Base-by-base conservation (phyloP, 2,888 invertebrate genomes). In the Phaedon cochleariae region DNA sequence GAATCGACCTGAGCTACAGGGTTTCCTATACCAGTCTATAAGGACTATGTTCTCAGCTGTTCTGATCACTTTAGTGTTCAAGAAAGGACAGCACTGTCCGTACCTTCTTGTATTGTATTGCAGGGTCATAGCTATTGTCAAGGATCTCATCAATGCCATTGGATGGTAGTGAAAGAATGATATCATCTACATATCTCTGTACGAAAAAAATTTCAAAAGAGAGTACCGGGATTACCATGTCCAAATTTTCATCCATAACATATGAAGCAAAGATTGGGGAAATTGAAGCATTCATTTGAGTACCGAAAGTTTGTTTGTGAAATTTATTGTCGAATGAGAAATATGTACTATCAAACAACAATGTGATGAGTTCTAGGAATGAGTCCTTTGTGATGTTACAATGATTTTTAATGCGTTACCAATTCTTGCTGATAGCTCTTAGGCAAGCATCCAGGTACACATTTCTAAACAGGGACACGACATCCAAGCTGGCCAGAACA, bases 11-110 rank as follows among this genome's bases (percentile, higher is more conserved):
- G 64, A 66, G 15, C 54, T 45, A 10, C 57, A 52, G 9, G 64
- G 59, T 60, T 67, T 68, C 20, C 53, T 31, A 18, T 67, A 69
- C 67, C 67, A 69, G 37, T 71, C 65, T 15, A 64, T 31, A 6
- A 69, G 54, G 1, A 66, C 48, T 2, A 1, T 55, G 29, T 66
- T 63, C 9, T 52, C 48, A 9, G 15, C 31, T 10, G 59, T n/a
- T n/a, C n/a, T n/a, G n/a, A n/a, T n/a, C n/a, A n/a, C n/a, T n/a
- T n/a, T n/a, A n/a, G n/a, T n/a, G n/a, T n/a, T n/a, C n/a, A n/a
- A n/a, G n/a, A n/a, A n/a, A n/a, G n/a, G n/a, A n/a, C n/a, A n/a
- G n/a, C n/a, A n/a, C n/a, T n/a, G n/a, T n/a, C n/a, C n/a, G n/a
- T n/a, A n/a, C n/a, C n/a, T n/a, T n/a, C n/a, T 49, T 52, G 62